Evolutionary conservation across 2,797 vertebrate species (phyloP), one percentile per base, ranked within the genome.

Genomic region (Cephalopachus bancanus): DNA sequence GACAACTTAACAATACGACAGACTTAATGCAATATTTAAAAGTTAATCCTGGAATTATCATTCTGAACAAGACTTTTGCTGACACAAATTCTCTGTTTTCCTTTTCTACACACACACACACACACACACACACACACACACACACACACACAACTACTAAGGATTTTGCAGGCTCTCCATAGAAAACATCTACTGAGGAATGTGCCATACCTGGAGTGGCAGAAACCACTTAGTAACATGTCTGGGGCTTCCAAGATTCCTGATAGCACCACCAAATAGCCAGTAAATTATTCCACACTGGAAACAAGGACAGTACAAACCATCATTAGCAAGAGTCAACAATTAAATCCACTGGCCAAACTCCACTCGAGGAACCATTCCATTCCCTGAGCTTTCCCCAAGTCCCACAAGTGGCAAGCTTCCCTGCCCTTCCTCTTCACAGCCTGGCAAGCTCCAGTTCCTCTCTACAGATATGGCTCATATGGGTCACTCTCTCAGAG

Each of bases 241-340:
- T 86, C 97, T 96, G 59, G 97, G 97, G 91, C 97, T 98, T 51
- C 98, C 97, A 2, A 98, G 98, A 94, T 98, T 98, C 65, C 94
- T 98, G 79, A 98, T 28, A 5, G 97, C 97, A 55, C 98, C 98
- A 26, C 98, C 98, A 20, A 98, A 98, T 24, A 99, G 97, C 95
- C 98, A 98, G 30, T 97, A 98, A 89, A 97, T 97, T 26, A 99
- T 97, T 76, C 98, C 98, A 90, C 98, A 95, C 98, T 99, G 96
- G 37, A 98, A 98, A 75, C 64, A 81, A 98, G 55, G 24, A 87
- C 7, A 67, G 7, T 6, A n/a, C 10, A 91, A 69, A 71, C 14
- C 88, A 69, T 0, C 33, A 14, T 89, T 49, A 88, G 44, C 28
- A 69, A 78, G 0, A 79, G 17, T 59, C 81, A 94, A 80, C 1